Evolutionary conservation across 2,113 vertebrate species (phyloP), one percentile per base, ranked within the genome.

Genomic region (Ageneiosus marmoratus): DNA sequence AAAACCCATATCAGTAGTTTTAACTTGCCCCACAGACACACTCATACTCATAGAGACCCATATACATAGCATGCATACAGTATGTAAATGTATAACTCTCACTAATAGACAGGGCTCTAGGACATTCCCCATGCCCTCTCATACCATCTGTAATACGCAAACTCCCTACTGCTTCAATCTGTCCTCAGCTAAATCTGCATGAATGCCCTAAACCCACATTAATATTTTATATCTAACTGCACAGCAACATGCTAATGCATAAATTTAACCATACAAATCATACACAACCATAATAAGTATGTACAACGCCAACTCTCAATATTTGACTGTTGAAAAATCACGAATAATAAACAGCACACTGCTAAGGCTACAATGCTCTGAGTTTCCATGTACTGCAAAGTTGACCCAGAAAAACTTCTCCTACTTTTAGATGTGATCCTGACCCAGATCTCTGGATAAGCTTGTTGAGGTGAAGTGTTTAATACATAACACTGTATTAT

Each of bases 1-100:
- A 94, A 92, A 90, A 86, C 79, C 88, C 88, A n/a, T 91, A 92
- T 92, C 88, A 88, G 81, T 90, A 84, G 86, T 87, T 86, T 87
- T 88, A 89, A 87, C 85, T 80, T 88, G 85, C 80, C 87, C 76
- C 86, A n/a, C 89, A 86, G 89, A 37, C 34, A 32, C 80, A n/a
- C 72, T 53, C 32, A 27, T 34, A 63, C n/a, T 27, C 62, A 78
- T 15, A 37, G 18, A 56, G 12, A 50, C n/a, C n/a, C 16, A 56
- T n/a, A 77, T 32, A 77, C 62, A 56, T 55, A 41, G 18, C n/a
- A 1, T 34, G 29, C 79, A 58, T 37, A 50, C 29, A 67, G 27
- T 12, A 75, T 78, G 73, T 37, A 69, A 69, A 83, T 83, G 74
- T 48, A 53, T 63, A 44, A 58, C 27, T 76, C 56, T 50, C 44